phyloP scores from a whole-genome alignment of 2,888 invertebrate species.

The Agrilus biguttatus region DNA sequence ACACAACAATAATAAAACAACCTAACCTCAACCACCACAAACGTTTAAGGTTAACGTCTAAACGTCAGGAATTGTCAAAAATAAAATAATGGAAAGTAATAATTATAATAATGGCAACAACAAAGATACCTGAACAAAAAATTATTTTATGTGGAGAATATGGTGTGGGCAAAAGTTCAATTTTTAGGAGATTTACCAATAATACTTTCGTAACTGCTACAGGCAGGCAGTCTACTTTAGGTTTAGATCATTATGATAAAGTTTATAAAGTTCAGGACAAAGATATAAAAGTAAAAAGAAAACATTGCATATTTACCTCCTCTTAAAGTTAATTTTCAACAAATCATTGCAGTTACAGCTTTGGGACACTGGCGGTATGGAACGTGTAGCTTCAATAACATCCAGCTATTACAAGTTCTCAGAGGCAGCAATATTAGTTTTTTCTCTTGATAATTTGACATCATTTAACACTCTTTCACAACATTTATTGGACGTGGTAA shows the following conservation, averaged over 20 bases:
- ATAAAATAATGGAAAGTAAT: background rate
- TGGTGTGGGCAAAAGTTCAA: conserved; percentile 88
- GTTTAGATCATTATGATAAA: conserved; percentile 81
- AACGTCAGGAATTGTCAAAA: background rate
- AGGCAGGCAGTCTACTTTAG: conserved; percentile 76
- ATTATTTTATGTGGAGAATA: conserved; percentile 92
- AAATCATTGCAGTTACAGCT: conserved; percentile 57
- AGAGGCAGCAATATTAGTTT: conserved; percentile 85
- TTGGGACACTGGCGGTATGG: conserved; percentile 97
- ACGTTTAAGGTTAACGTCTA: too few relatives aligned
- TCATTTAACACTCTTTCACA: conserved; percentile 87
- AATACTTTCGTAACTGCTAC: conserved; percentile 74
- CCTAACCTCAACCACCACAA: too few relatives aligned
- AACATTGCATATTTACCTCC: background rate
- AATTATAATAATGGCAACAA: conserved; percentile 52
- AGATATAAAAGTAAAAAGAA: conserved; percentile 57
- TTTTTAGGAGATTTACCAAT: conserved; percentile 81
- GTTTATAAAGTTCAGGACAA: conserved; percentile 61
- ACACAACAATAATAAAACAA: too few relatives aligned
- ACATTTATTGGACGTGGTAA: conserved; percentile 83
- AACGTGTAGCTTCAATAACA: conserved; percentile 86
- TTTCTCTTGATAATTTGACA: conserved; percentile 78
- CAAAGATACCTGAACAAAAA: conserved; percentile 75
- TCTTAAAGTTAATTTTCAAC: conserved; percentile 9
- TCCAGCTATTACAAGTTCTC: conserved; percentile 93